A percentile compares a stretch with the other conserved stretches of the same genome.
These are phyloP conservation scores for Syndactyla subalaris DNA, from an alignment of 2,797 vertebrate species.

Conservation along the genomic window DNA sequence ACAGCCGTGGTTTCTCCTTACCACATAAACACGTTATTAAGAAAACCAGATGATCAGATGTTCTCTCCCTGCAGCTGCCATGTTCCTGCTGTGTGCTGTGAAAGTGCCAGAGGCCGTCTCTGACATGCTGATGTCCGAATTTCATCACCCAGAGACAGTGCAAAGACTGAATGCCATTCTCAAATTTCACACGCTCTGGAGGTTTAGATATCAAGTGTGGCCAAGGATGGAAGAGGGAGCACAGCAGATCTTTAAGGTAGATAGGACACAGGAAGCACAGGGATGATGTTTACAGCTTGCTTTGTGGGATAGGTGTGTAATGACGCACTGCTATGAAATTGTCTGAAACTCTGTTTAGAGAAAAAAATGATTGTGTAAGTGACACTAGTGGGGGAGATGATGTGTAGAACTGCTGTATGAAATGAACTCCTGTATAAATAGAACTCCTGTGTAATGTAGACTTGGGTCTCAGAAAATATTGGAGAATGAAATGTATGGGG, in stretches of 20 bases:
- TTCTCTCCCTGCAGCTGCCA: conserved; percentile 85
- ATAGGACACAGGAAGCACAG: not conserved
- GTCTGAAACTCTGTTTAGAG: not conserved
- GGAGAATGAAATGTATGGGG: not conserved
- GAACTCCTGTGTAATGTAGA: not conserved
- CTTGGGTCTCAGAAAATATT: not conserved
- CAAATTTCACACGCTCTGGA: conserved; percentile 97
- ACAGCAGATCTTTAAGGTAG: conserved; percentile 98
- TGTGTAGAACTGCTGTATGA: not conserved
- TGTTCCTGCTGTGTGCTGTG: conserved; percentile 98
- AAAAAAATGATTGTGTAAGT: not conserved
- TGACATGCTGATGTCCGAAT: conserved; percentile 98
- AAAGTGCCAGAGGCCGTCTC: conserved; percentile 96
- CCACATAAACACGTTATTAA: not conserved
- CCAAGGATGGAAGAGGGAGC: conserved; percentile 99
- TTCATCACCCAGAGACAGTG: conserved; percentile 96
- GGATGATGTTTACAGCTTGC: not conserved
- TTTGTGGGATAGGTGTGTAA: not conserved
- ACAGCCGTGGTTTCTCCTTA: not conserved
- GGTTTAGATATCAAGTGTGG: conserved; percentile 99
- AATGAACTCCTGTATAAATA: not conserved
- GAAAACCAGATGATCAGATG: not conserved
- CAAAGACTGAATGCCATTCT: conserved; percentile 95
- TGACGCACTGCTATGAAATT: not conserved
- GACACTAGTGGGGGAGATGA: not conserved